Evolutionary conservation across 2,888 invertebrate species (phyloP).

Genomic region (Hirtodrosophila histrioides): DNA sequence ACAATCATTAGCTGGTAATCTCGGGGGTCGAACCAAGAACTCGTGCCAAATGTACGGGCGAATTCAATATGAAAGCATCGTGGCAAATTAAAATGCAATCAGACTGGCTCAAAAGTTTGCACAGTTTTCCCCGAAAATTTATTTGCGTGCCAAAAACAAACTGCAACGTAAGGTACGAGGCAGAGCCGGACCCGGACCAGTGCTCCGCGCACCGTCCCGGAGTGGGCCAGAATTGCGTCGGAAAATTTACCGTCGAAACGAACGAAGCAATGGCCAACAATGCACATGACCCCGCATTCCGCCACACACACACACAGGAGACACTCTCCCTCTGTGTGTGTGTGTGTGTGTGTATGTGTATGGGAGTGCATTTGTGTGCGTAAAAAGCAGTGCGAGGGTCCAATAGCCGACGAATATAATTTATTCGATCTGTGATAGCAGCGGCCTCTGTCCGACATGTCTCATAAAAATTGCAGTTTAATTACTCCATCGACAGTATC

Average conservation of each 20-base stretch:
- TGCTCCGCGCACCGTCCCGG: conserved; percentile 19
- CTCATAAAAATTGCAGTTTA: conserved; percentile 85
- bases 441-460: conserved; percentile 82
- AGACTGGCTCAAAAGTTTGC: conserved; percentile 38
- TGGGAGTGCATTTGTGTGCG: conserved; percentile 29
- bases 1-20: conserved; percentile 57
- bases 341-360: conserved; percentile 11
- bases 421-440: conserved; percentile 84
- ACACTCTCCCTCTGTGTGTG: neutral
- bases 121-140: conserved; percentile 36
- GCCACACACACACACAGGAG: conserved; percentile 1
- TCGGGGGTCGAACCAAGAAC: conserved; percentile 15
- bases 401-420: conserved; percentile 77
- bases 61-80: conserved; percentile 41
- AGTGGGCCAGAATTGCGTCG: conserved; percentile 64
- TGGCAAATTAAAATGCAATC: conserved; percentile 63
- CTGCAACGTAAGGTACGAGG: conserved; percentile 8
- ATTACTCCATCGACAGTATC: conserved; percentile 85
- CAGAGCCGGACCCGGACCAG: conserved; percentile 8
- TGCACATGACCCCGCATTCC: conserved; percentile 34
- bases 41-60: conserved; percentile 29
- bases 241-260: conserved; percentile 67
- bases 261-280: conserved; percentile 45
- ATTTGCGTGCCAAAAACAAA: conserved; percentile 52
- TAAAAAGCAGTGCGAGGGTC: conserved; percentile 32